phyloP scores from a whole-genome alignment of 2,113 vertebrate species.

The Nyctereutes procyonoides region DNA sequence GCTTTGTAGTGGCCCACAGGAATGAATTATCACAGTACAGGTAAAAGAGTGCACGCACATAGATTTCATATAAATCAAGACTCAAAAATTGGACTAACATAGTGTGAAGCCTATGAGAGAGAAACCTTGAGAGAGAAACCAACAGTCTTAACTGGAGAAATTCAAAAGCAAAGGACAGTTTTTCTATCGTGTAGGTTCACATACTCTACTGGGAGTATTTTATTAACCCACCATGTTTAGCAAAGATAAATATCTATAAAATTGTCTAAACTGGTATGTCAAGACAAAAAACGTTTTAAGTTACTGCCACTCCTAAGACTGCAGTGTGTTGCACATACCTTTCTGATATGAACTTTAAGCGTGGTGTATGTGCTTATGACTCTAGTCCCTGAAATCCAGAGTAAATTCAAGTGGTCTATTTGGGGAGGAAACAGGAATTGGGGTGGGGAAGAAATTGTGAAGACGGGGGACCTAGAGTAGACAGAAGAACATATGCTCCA shows the following conservation, averaged over 20 bases:
- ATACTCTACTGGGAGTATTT: constrained; percentile 10
- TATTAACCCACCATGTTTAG: constrained; percentile 36
- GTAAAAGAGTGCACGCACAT: not conserved
- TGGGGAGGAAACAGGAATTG: not conserved
- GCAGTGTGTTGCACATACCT: not conserved
- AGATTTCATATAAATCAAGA: constrained; percentile 31
- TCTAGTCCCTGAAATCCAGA: not conserved
- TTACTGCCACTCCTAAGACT: constrained; percentile 6
- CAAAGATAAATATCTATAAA: constrained; percentile 52
- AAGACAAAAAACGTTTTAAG: constrained; percentile 20
- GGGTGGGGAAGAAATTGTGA: not conserved
- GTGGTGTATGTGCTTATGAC: not conserved
- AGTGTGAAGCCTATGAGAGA: constrained; percentile 12
- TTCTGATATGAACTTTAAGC: constrained; percentile 23
- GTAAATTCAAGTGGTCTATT: constrained; percentile 35
- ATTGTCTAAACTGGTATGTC: not conserved
- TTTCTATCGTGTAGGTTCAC: not conserved
- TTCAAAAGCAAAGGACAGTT: not conserved
- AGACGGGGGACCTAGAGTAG: not conserved
- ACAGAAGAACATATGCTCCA: not conserved
- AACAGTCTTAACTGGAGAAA: not conserved
- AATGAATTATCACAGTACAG: not conserved
- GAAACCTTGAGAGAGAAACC: not conserved
- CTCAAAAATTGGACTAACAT: not conserved
- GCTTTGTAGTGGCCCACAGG: not conserved